These are phyloP conservation scores for Coregonus clupeaformis DNA, from an alignment of 2,113 vertebrate species.

Conservation along the genomic window DNA sequence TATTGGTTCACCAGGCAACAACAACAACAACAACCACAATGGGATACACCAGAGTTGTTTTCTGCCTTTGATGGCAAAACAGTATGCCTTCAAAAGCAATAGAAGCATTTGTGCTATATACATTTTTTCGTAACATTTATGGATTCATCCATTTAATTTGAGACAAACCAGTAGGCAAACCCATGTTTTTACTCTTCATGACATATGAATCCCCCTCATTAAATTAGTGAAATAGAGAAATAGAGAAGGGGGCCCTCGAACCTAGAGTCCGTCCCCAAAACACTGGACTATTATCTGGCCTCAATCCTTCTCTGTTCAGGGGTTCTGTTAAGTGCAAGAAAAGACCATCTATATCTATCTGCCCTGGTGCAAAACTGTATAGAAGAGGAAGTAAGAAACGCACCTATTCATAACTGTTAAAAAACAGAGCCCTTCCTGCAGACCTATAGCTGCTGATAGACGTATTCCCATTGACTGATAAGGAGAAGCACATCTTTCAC, in stretches of 20 bases:
- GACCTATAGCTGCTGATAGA: constrained; percentile 66
- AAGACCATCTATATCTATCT: constrained; percentile 30
- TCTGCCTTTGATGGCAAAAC: no score
- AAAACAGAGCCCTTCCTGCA: constrained; percentile 55
- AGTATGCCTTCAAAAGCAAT: no score
- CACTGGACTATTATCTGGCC: constrained; percentile 3
- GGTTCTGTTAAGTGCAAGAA: constrained; percentile 36
- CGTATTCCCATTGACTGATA: constrained; percentile 69
- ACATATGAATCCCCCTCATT: no score
- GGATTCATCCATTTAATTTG: neutral
- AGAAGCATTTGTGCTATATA: neutral
- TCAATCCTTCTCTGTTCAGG: constrained; percentile 9
- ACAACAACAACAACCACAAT: neutral
- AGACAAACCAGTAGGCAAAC: neutral
- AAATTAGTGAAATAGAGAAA: neutral
- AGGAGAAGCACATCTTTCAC: constrained; percentile 72
- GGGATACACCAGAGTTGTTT: no score
- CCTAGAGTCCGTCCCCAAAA: neutral
- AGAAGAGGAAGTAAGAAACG: constrained; percentile 66
- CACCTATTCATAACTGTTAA: constrained; percentile 67
- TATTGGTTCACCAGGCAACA: neutral
- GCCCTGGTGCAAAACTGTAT: constrained; percentile 33
- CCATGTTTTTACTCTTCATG: no score
- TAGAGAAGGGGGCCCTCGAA: neutral
- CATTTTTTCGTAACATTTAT: neutral